phyloP scores from a whole-genome alignment of 2,797 vertebrate species.

The Hybognathus amarus region DNA sequence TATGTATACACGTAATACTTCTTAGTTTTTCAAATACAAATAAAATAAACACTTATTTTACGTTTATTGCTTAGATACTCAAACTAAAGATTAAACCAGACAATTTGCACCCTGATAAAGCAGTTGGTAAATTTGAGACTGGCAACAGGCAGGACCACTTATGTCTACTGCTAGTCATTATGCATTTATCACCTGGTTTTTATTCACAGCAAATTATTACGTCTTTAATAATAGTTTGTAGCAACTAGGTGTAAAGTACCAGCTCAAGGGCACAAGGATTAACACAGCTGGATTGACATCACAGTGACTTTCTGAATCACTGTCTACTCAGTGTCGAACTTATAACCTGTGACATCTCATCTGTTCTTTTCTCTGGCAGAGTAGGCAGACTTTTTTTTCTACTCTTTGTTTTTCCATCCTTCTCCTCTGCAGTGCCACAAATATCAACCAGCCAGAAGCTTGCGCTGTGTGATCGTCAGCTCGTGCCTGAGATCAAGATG shows the following conservation, averaged over 20 bases:
- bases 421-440: conserved; percentile 44
- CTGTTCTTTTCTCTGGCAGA: conserved; percentile 44
- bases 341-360: conserved; percentile 29
- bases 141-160: neutral
- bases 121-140: neutral
- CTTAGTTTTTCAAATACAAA: neutral
- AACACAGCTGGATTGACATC: conserved; percentile 16
- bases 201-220: neutral
- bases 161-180: neutral
- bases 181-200: neutral
- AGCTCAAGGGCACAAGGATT: neutral
- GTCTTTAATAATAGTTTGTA: conserved; percentile 16
- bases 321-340: neutral
- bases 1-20: too few species aligned
- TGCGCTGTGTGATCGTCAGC: conserved; percentile 31
- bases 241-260: neutral
- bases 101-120: neutral
- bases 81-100: neutral
- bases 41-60: neutral
- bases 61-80: neutral
- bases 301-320: conserved; percentile 24
- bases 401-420: conserved; percentile 10
- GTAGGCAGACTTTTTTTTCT: conserved; percentile 25
- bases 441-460: conserved; percentile 50
- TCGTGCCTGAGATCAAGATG: conserved; percentile 24